Conservation (phyloP, 2,888 invertebrate species). For the Panopea generosa region DNA sequence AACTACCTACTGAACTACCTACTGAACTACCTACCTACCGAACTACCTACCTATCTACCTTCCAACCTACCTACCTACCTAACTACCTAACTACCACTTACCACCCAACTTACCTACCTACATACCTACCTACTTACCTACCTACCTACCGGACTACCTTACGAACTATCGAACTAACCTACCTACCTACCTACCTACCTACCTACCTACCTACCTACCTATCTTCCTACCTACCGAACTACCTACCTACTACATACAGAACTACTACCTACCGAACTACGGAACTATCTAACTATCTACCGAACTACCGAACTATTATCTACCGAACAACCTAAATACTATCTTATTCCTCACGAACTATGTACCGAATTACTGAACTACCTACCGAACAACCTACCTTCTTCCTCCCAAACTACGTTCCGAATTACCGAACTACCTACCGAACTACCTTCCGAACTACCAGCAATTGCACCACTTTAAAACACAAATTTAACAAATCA, state of each 20-base stretch:
- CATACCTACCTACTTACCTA: conserved; percentile 3
- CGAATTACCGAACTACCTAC: no score
- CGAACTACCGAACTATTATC: neutral
- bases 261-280: neutral
- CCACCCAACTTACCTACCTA: conserved; percentile 5
- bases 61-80: conserved; percentile 10
- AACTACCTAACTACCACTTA: conserved; percentile 12
- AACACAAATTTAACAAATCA: no score
- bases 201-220: conserved; percentile 8
- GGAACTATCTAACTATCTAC: neutral
- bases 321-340: neutral
- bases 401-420: no score
- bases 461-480: no score
- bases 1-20: conserved; percentile 23
- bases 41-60: conserved; percentile 24
- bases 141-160: conserved; percentile 2
- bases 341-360: neutral
- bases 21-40: conserved; percentile 19
- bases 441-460: no score
- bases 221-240: neutral
- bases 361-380: neutral
- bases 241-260: neutral
- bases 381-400: neutral
- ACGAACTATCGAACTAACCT: no score
- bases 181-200: conserved; percentile 1